These are phyloP conservation scores for Agrochola lychnidis DNA, from an alignment of 2,888 invertebrate species.

Conservation along the genomic window DNA sequence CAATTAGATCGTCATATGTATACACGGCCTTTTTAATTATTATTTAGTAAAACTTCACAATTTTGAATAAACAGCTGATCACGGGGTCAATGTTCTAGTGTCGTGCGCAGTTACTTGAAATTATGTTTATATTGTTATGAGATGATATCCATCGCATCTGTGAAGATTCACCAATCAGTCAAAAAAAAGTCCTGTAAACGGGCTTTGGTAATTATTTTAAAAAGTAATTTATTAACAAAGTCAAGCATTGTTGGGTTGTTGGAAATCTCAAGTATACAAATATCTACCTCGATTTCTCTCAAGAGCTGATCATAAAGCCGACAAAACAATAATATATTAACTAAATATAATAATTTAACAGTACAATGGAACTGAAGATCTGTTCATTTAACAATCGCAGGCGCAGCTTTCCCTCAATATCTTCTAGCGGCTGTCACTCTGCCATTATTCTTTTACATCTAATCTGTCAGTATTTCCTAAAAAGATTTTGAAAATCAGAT, in stretches of 20 bases:
- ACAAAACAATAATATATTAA: slow-evolving; percentile 7
- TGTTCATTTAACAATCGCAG: slow-evolving; percentile 12
- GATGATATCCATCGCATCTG: neutral
- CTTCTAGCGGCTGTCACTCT: slow-evolving; percentile 1
- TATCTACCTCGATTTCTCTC: neutral
- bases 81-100: neutral
- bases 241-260: neutral
- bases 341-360: neutral
- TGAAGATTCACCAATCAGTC: neutral
- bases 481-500: neutral
- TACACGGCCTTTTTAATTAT: neutral
- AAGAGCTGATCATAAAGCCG: neutral
- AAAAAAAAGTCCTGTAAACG: neutral
- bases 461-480: neutral
- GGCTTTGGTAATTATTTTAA: neutral
- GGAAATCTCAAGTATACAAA: neutral
- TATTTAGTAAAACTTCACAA: neutral
- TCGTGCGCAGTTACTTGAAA: neutral
- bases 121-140: neutral
- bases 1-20: too few relatives aligned
- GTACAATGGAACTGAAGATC: slow-evolving; percentile 25
- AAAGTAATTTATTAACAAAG: neutral
- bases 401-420: slow-evolving; percentile 33
- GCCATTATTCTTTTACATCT: neutral
- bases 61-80: neutral